phyloP scores from a whole-genome alignment of 2,888 invertebrate species.

The Fabriciana adippe region DNA sequence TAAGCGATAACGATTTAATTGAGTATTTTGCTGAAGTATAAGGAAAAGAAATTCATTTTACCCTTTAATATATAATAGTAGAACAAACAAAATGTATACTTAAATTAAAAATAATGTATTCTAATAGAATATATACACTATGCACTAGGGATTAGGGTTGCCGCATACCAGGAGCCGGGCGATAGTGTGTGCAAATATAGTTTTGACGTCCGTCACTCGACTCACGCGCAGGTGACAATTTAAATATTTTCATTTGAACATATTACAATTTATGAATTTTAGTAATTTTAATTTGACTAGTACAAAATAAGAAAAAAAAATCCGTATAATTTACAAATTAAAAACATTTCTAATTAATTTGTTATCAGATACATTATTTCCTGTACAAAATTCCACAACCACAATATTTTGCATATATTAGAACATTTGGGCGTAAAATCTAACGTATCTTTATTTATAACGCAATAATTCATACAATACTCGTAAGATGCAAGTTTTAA shows the following conservation, averaged over 20 bases:
- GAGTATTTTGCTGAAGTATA: too few relatives aligned
- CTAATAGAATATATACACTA: conserved; percentile 60
- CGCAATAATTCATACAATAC: conserved; percentile 38
- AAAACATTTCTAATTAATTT: too few relatives aligned
- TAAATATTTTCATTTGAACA: conserved; percentile 25
- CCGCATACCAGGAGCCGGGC: conserved; percentile 68
- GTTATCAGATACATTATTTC: neutral
- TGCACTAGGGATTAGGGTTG: conserved; percentile 58
- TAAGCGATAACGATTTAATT: conserved; percentile 2
- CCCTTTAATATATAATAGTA: neutral
- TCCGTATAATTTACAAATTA: neutral
- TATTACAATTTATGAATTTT: conserved; percentile 9
- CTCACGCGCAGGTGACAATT: conserved; percentile 37
- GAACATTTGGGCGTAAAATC: conserved; percentile 26
- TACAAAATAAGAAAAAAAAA: neutral
- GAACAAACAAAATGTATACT: neutral
- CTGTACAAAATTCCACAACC: conserved; percentile 2
- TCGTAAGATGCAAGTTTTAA: conserved; percentile 37
- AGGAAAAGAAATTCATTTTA: too few relatives aligned
- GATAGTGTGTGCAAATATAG: conserved; percentile 74
- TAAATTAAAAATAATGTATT: conserved; percentile 36
- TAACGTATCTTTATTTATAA: conserved; percentile 32
- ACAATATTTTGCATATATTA: conserved; percentile 9
- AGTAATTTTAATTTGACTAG: neutral
- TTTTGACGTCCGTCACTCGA: conserved; percentile 60